Evolutionary conservation across 2,797 vertebrate genomes (phyloP).

Genomic region (Rhinogobio ventralis): DNA sequence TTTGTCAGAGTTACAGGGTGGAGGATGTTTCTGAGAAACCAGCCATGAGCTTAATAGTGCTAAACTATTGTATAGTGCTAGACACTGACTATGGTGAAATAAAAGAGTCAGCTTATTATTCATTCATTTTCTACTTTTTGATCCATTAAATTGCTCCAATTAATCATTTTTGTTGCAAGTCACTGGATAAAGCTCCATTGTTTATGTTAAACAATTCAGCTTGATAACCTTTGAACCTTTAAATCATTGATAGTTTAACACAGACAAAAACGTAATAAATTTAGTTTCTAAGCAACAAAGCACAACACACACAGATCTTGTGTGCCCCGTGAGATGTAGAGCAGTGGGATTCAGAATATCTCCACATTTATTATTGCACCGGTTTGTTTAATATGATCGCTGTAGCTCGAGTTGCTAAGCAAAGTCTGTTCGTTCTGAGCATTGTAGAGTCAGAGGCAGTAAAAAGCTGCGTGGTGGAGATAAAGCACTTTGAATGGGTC

Average conservation of each 20-base stretch:
- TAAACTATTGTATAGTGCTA: not conserved
- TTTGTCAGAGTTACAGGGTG: not conserved
- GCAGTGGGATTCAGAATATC: slow-evolving; percentile 16
- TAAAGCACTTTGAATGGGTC: slow-evolving; percentile 35
- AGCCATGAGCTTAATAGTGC: not conserved
- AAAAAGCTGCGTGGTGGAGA: slow-evolving; percentile 33
- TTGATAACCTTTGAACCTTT: not conserved
- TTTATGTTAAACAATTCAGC: not conserved
- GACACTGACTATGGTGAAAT: not conserved
- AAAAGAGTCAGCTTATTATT: not conserved
- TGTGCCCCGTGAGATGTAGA: not conserved
- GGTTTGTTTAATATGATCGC: not conserved
- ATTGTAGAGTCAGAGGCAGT: slow-evolving; percentile 3
- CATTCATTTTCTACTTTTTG: not conserved
- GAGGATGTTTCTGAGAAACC: not conserved
- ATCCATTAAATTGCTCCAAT: not conserved
- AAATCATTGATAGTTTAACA: slow-evolving; percentile 7
- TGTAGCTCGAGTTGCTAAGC: slow-evolving; percentile 5
- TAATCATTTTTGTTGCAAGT: not conserved
- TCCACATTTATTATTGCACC: not conserved
- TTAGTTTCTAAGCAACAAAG: slow-evolving; percentile 43
- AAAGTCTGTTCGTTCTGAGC: slow-evolving; percentile 5
- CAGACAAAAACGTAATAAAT: slow-evolving; percentile 3
- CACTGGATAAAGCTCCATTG: not conserved
- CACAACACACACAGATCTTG: slow-evolving; percentile 33